These are phyloP conservation scores for Brenthis ino DNA, from an alignment of 2,888 invertebrate genomes.

Conservation along the genomic window DNA sequence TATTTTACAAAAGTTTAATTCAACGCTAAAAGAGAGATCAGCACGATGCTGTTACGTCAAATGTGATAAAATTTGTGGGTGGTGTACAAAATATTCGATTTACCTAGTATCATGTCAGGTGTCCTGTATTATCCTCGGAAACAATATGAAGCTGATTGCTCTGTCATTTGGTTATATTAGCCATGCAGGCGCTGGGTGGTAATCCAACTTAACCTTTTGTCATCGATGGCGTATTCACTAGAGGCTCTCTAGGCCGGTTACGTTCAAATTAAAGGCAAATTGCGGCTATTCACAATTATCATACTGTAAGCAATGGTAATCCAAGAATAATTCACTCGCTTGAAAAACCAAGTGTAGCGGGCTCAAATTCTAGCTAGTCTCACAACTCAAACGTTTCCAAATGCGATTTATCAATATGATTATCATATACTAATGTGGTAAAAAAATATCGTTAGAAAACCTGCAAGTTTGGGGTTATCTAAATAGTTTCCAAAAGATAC, in stretches of 20 bases:
- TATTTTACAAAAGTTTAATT: not conserved
- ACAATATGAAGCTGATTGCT: slow-evolving; percentile 22
- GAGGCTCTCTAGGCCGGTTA: not conserved
- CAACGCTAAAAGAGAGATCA: slow-evolving; percentile 1
- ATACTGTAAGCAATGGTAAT: too few species aligned
- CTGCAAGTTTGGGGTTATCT: too few species aligned
- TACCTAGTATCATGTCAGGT: slow-evolving; percentile 15
- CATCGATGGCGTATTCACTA: slow-evolving; percentile 14
- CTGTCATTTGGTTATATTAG: slow-evolving; percentile 17
- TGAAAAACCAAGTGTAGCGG: too few species aligned
- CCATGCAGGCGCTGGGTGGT: slow-evolving; percentile 10
- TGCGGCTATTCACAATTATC: too few species aligned
- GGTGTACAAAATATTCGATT: slow-evolving; percentile 6
- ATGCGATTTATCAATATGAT: too few species aligned
- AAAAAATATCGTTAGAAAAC: too few species aligned
- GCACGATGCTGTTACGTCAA: slow-evolving; percentile 6
- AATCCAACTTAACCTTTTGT: slow-evolving; percentile 19
- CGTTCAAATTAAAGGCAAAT: too few species aligned
- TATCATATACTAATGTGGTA: too few species aligned
- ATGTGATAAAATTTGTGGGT: slow-evolving; percentile 4
- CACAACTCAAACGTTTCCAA: too few species aligned
- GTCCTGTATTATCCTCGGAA: not conserved
- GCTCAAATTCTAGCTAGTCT: too few species aligned
- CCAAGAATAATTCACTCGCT: too few species aligned
- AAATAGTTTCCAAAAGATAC: too few species aligned